Evolutionary conservation across 1,140 invertebrate species (phyloP), one percentile per base, ranked within the genome.

Genomic region (Leptopilina clavipes): DNA sequence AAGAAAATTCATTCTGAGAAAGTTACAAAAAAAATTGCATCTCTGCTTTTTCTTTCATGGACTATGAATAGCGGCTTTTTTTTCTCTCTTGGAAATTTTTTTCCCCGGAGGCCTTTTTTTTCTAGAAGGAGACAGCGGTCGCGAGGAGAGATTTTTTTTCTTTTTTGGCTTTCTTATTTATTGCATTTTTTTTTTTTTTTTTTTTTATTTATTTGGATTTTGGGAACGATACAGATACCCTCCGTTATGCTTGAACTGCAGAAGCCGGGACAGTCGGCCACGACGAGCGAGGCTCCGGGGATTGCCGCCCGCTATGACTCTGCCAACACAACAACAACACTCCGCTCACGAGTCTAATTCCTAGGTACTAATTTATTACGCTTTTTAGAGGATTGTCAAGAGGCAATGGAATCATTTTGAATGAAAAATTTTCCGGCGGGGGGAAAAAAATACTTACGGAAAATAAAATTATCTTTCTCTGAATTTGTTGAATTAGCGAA

Each of bases 201-300:
- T 12, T 19, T 71, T 71, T 31, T 78, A 81, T 71, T 74, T 76
- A 72, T 74, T 82, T 81, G 19, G 52, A 82, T 85, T 85, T 85
- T 86, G 82, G 85, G 86, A 90, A 91, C 90, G 89, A 90, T 90
- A 90, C 89, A 88, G 86, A 92, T 96, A 97, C 96, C 95, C 96
- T 92, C 92, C 91, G 91, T 95, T 96, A 86, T 95, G 95, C 91
- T 93, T 94, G 92, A 96, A 96, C 92, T 96, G 95, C 89, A 96
- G 94, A 85, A 97, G 93, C 84, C 96, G 94, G 84, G 95, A 96
- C 91, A 96, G 96, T 91, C 96, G 94, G 87, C 95, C 94, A 90
- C 95, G 93, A 90, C 95, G 93, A 90, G 94, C 94, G 92, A 95
- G 93, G 91, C 94, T 95, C 93, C 95, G 94, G 94, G 94, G 88